phyloP scores from a whole-genome alignment of 2,113 vertebrate species.

The Sciurus niger region DNA sequence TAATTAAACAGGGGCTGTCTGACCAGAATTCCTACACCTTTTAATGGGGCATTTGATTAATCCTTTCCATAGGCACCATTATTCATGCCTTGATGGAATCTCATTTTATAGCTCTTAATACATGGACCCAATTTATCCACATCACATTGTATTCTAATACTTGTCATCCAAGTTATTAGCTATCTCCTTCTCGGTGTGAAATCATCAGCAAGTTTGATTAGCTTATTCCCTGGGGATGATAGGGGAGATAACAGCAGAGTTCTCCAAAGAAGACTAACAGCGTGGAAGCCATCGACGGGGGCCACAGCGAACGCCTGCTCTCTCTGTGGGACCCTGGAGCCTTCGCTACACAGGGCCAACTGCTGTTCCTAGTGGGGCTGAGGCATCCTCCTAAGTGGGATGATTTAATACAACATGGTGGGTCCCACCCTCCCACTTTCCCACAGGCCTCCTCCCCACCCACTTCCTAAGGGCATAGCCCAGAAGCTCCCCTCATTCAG shows the following conservation, averaged over 20 bases:
- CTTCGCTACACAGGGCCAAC: background rate
- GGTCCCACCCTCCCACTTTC: background rate
- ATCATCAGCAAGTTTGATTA: constrained; percentile 82
- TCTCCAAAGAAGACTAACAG: constrained; percentile 33
- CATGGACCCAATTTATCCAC: constrained; percentile 82
- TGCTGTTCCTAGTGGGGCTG: background rate
- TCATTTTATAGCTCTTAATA: constrained; percentile 81
- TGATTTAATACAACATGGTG: background rate
- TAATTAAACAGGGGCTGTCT: constrained; percentile 80
- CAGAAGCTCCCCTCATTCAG: background rate
- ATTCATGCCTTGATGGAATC: constrained; percentile 67
- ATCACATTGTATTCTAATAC: constrained; percentile 85
- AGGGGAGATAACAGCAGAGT: constrained; percentile 55
- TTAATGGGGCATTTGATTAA: constrained; percentile 80
- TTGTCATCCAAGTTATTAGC: constrained; percentile 84
- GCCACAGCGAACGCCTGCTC: background rate
- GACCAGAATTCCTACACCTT: constrained; percentile 75
- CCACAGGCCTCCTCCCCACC: background rate
- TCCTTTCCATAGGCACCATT: constrained; percentile 80
- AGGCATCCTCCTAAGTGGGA: background rate
- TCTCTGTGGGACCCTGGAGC: background rate
- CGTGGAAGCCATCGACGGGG: background rate
- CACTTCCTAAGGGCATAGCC: background rate
- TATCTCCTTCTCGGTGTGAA: constrained; percentile 80
- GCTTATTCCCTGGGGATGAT: constrained; percentile 66